A percentile compares a stretch with the other conserved stretches of the same genome.
phyloP scores from a whole-genome alignment of 2,888 invertebrate species.

The Barypeithes pellucidus region DNA sequence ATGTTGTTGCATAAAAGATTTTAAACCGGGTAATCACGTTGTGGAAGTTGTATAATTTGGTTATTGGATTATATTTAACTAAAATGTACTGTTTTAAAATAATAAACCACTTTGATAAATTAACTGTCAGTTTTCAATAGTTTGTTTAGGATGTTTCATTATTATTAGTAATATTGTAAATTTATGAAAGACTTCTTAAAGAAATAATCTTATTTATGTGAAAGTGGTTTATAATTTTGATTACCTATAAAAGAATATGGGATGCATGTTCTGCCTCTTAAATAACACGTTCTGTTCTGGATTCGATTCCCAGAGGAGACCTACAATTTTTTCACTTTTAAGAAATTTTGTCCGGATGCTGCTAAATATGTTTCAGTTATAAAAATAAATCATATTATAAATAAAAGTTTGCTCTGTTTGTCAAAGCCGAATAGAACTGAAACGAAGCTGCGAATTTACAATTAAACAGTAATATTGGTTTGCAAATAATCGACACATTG shows the following conservation, averaged over 20 bases:
- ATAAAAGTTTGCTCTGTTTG: slow-evolving; percentile 24
- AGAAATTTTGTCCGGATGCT: too few relatives aligned
- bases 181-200: too few relatives aligned
- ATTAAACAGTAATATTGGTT: slow-evolving; percentile 31
- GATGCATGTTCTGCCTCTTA: too few relatives aligned
- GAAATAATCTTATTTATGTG: slow-evolving; percentile 4
- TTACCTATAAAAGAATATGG: too few relatives aligned
- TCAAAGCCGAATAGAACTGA: slow-evolving; percentile 29
- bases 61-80: slow-evolving; percentile 21
- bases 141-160: too few relatives aligned
- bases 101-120: not conserved
- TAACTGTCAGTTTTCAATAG: not conserved
- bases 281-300: too few relatives aligned
- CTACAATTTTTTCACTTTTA: too few relatives aligned
- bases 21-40: slow-evolving; percentile 17
- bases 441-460: slow-evolving; percentile 22
- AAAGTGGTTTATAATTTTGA: too few relatives aligned
- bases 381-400: slow-evolving; percentile 28
- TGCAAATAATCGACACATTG: slow-evolving; percentile 23
- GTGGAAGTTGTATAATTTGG: slow-evolving; percentile 21
- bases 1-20: slow-evolving; percentile 36
- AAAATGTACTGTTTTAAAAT: not conserved
- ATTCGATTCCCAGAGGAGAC: too few relatives aligned
- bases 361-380: not conserved
- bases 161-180: too few relatives aligned